phyloP scores from a whole-genome alignment of 2,888 invertebrate genomes.

The Gortyna flavago region DNA sequence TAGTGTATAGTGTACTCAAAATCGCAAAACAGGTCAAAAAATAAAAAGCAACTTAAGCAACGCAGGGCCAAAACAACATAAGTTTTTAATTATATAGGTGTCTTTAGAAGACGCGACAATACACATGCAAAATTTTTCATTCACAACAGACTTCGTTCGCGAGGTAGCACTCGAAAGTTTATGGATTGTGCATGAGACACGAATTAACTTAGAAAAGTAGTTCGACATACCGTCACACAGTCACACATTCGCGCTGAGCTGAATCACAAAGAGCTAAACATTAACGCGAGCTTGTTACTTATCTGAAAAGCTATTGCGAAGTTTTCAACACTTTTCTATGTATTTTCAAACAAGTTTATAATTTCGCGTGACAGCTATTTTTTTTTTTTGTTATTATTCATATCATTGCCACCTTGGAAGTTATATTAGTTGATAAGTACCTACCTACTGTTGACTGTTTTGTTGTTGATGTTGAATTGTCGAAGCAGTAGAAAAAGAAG shows the following conservation, averaged over 20 bases:
- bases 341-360: constrained; percentile 79
- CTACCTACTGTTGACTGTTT: background rate
- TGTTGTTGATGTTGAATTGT: constrained; percentile 1
- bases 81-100: constrained; percentile 6
- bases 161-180: constrained; percentile 80
- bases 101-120: constrained; percentile 19
- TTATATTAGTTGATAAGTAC: constrained; percentile 2
- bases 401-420: constrained; percentile 12
- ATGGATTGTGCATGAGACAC: constrained; percentile 85
- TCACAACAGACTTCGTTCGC: constrained; percentile 71
- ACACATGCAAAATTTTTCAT: constrained; percentile 71
- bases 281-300: constrained; percentile 86
- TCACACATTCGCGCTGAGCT: constrained; percentile 67
- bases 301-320: constrained; percentile 85
- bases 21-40: background rate
- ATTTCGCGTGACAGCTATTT: constrained; percentile 64
- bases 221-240: constrained; percentile 81
- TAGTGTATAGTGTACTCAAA: background rate
- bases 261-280: constrained; percentile 87
- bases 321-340: constrained; percentile 81
- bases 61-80: background rate
- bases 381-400: constrained; percentile 2
- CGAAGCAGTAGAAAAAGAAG: background rate
- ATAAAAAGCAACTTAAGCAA: background rate
- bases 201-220: constrained; percentile 87